Percentiles rank a stretch among this genome's conserved stretches.
Evolutionary conservation across 2,888 invertebrate species (phyloP).

Genomic region (Nemotelus nigrinus): DNA sequence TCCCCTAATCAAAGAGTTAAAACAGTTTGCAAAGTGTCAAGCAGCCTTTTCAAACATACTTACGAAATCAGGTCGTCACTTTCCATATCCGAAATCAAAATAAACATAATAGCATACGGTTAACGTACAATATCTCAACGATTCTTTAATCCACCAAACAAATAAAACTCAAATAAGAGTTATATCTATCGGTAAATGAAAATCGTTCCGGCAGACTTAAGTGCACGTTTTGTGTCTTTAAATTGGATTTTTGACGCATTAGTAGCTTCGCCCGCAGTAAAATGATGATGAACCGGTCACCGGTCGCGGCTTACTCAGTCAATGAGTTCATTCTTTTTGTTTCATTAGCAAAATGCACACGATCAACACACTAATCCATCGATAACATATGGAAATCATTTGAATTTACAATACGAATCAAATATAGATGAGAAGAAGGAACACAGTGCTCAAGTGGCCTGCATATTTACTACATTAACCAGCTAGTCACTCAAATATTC

Average conservation of each 20-base stretch:
- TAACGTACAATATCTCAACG: too few species aligned
- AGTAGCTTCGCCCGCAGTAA: neutral
- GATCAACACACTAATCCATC: conserved; percentile 24
- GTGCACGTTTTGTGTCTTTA: neutral
- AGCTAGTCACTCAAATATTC: too few species aligned
- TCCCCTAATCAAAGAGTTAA: too few species aligned
- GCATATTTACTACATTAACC: neutral
- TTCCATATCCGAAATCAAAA: too few species aligned
- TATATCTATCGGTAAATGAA: neutral
- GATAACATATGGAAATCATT: conserved; percentile 18
- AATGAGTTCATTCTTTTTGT: neutral
- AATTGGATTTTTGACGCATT: neutral
- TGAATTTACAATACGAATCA: conserved; percentile 18
- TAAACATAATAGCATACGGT: too few species aligned
- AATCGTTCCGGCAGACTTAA: neutral
- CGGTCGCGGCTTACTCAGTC: too few species aligned
- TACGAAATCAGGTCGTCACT: too few species aligned
- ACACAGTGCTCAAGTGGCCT: conserved; percentile 11
- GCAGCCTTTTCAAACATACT: too few species aligned
- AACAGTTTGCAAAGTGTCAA: too few species aligned
- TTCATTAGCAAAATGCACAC: conserved; percentile 11
- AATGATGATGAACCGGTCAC: too few species aligned
- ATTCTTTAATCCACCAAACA: neutral
- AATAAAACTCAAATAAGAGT: neutral
- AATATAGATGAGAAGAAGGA: neutral